phyloP scores from a whole-genome alignment of 2,797 vertebrate genomes.

The Cuniculus paca region DNA sequence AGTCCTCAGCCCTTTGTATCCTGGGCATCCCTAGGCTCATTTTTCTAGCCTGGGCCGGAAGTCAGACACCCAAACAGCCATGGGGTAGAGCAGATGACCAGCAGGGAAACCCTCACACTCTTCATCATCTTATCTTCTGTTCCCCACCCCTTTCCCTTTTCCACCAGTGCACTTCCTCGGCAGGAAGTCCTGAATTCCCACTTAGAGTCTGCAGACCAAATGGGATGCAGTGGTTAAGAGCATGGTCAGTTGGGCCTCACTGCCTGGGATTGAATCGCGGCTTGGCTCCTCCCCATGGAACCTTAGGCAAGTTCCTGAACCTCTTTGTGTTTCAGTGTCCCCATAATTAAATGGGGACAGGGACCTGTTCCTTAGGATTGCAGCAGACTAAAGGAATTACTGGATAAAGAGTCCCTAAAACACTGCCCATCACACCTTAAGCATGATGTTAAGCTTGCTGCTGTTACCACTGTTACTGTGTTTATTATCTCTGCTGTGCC shows the following conservation, averaged over 20 bases:
- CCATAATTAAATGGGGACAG: neutral
- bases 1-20: neutral
- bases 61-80: neutral
- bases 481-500: neutral
- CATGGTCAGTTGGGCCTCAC: neutral
- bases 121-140: neutral
- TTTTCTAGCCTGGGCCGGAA: neutral
- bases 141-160: neutral
- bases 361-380: neutral
- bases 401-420: neutral
- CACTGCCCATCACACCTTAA: neutral
- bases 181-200: neutral
- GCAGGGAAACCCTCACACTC: neutral
- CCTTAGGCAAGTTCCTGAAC: neutral
- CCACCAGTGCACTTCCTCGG: neutral
- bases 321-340: neutral
- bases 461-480: neutral
- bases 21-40: neutral
- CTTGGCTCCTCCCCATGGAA: neutral
- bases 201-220: neutral
- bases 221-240: neutral
- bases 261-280: neutral
- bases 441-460: neutral
- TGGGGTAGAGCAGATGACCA: neutral
- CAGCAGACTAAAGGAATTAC: neutral